These are phyloP conservation scores for Drosophila nigromelanica DNA, from an alignment of 1,140 invertebrate genomes.

Conservation along the genomic window DNA sequence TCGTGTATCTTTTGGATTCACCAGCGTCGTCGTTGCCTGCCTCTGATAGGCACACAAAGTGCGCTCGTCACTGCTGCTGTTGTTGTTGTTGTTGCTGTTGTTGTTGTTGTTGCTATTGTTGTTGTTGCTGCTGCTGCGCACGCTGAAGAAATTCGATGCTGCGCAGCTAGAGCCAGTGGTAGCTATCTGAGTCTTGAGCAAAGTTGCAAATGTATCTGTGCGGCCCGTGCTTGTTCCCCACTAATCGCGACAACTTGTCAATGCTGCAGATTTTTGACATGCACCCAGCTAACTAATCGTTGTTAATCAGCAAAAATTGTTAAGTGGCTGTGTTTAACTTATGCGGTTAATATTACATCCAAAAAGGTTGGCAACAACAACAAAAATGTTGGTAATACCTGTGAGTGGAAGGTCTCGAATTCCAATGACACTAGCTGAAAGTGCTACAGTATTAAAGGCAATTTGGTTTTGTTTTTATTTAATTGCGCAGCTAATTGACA, in stretches of 20 bases:
- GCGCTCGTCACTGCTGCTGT: conserved; percentile 17
- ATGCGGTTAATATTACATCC: conserved; percentile 2
- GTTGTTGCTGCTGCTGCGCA: conserved; percentile 23
- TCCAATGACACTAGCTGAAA: no score
- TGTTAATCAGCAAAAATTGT: conserved; percentile 24
- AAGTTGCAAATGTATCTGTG: conserved; percentile 43
- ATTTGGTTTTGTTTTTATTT: not conserved
- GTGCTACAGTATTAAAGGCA: no score
- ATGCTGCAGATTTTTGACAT: conserved; percentile 32
- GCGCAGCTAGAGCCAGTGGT: conserved; percentile 40
- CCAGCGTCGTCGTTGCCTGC: conserved; percentile 32
- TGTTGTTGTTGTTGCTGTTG: conserved; percentile 30
- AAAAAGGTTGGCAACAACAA: no score
- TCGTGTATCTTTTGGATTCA: conserved; percentile 22
- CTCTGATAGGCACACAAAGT: conserved; percentile 50
- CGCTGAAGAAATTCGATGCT: conserved; percentile 41
- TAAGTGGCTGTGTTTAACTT: no score
- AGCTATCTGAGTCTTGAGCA: conserved; percentile 25
- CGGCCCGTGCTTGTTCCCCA: conserved; percentile 13
- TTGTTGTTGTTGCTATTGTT: conserved; percentile 29
- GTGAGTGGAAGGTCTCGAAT: no score
- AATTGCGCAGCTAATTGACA: conserved; percentile 10
- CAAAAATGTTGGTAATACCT: no score
- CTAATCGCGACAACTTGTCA: conserved; percentile 48
- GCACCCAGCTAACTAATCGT: conserved; percentile 31